A percentile compares a stretch with the other conserved stretches of the same genome.
Conservation (phyloP, 2,797 vertebrate species). For the Silurus aristotelis region DNA sequence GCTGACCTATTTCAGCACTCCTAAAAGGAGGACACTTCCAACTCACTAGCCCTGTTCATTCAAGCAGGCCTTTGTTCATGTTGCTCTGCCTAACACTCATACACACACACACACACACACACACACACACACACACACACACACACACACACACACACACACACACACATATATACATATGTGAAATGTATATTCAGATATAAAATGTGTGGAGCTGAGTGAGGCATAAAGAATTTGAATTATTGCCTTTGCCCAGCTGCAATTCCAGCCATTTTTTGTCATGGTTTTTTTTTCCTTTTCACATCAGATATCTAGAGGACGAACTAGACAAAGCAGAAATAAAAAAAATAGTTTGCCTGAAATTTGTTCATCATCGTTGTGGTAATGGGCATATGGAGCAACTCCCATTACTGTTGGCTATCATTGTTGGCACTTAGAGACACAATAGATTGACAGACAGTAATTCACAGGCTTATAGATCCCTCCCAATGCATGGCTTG, state of each 20-base stretch:
- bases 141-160: not conserved
- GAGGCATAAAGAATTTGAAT: conserved; percentile 41
- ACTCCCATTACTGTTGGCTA: conserved; percentile 46
- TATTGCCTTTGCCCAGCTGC: conserved; percentile 27
- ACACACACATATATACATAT: not conserved
- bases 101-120: not conserved
- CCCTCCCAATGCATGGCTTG: conserved; percentile 29
- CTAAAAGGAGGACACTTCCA: conserved; percentile 55
- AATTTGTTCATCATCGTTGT: conserved; percentile 49
- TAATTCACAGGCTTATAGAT: conserved; percentile 46
- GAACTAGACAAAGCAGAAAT: conserved; percentile 31
- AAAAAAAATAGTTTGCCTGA: conserved; percentile 39
- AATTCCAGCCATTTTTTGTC: conserved; percentile 32
- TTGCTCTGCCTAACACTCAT: conserved; percentile 15
- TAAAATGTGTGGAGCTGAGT: conserved; percentile 29
- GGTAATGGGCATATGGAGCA: conserved; percentile 48
- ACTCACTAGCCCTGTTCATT: conserved; percentile 47
- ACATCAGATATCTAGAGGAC: conserved; percentile 35
- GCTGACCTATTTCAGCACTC: conserved; percentile 58
- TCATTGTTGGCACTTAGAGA: conserved; percentile 48
- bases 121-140: not conserved
- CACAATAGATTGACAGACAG: conserved; percentile 55
- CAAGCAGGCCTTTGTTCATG: conserved; percentile 43
- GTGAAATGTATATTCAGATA: conserved; percentile 37
- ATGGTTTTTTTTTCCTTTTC: conserved; percentile 6